Percentiles rank a stretch among this genome's conserved stretches.
phyloP scores from a whole-genome alignment of 2,113 vertebrate genomes.

The Actenoides lindsayi region DNA sequence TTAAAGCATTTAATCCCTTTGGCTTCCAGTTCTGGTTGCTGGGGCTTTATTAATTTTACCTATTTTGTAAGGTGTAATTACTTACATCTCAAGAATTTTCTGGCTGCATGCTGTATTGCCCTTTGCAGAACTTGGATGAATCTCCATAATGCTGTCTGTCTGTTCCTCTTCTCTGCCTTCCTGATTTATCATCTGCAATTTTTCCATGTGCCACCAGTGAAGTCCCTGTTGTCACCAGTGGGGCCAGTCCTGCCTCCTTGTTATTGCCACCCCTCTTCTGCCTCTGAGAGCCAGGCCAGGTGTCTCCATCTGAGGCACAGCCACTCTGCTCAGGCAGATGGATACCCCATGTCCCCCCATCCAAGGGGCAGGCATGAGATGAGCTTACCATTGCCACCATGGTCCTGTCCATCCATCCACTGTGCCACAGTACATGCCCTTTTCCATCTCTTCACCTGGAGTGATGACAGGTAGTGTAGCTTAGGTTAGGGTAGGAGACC shows the following conservation, averaged over 20 bases:
- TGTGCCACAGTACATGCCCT: neutral
- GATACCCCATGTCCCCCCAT: no score
- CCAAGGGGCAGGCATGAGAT: neutral
- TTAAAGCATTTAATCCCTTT: neutral
- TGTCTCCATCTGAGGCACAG: neutral
- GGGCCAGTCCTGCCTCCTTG: fast-evolving
- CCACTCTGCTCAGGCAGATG: neutral
- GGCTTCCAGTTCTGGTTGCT: neutral
- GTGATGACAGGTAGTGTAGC: neutral
- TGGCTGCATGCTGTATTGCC: neutral
- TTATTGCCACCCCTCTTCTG: neutral
- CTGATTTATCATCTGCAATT: neutral
- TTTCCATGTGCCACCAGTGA: neutral
- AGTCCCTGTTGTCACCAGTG: neutral
- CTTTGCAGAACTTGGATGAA: neutral
- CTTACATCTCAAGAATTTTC: neutral
- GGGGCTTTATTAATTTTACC: neutral
- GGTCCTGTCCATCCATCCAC: neutral
- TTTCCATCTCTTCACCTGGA: neutral
- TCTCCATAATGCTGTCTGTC: neutral
- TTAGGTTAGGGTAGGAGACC: neutral
- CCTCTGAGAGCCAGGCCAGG: neutral
- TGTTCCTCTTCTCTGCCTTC: neutral
- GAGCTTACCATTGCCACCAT: neutral
- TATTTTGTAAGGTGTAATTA: neutral